Base-by-base conservation (phyloP, 2,797 vertebrate genomes). In the Dendrocincla fuliginosa region DNA sequence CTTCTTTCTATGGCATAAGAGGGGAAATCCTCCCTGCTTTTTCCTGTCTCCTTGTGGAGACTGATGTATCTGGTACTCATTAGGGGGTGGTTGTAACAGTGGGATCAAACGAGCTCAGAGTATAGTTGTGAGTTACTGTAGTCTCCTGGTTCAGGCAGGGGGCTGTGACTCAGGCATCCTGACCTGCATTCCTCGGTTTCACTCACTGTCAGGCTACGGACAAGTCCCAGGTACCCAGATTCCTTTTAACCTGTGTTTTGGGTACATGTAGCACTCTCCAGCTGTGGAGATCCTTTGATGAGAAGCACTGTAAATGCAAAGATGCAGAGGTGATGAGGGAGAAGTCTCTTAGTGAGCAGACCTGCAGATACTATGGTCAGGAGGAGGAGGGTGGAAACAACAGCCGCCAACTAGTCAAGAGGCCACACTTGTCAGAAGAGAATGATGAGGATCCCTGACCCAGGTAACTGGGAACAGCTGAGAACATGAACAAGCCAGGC, bases 61-160 rank as follows among this genome's bases (percentile, higher is more conserved):
- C 61, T 76, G 74, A 49, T 80, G 76, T 91, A 84, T 96, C 94
- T 65, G 59, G 52, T 91, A 59, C 71, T 96, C 80, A 94, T 96
- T 81, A 96, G 71, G 44, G 44, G 33, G 19, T 89, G 52, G 47
- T 55, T 87, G 75, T 23, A 61, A 55, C 52, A 70, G 55, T 28
- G 37, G 63, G 61, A 73, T 35, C 20, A 47, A n/a, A 60, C 19
- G 0, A 79, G 55, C 52, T 63, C 79, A 25, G 59, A 61, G 60
- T 11, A 16, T 41, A 37, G 42, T 19, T 8, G 16, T 24, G 52
- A 82, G 77, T 41, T 69, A 13, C 46, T 59, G 65, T 17, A 59
- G 56, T 65, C 65, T 95, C 55, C 78, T 69, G 64, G 30, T n/a
- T 75, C 79, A 84, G 84, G 46, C 61, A 46, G 71, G 53, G 65